Conservation (phyloP, 2,888 invertebrate genomes). For the Oligia latruncula region DNA sequence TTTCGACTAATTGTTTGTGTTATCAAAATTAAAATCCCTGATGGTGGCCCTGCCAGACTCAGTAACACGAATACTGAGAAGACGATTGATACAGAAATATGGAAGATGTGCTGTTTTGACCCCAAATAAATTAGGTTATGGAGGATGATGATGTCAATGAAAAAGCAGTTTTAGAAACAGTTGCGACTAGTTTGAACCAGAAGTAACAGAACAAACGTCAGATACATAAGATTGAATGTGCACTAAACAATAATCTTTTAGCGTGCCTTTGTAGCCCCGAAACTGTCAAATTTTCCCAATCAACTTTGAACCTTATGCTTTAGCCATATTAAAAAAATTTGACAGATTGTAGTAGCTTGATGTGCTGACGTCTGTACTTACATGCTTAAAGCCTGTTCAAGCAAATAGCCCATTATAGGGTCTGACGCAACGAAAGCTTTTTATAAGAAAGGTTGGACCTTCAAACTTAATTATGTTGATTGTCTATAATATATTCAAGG, state of each 20-base stretch:
- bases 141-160: background rate
- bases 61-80: background rate
- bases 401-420: conserved; percentile 21
- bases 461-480: conserved; percentile 34
- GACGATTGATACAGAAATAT: too few species aligned
- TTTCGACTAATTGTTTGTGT: too few species aligned
- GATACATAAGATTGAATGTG: background rate
- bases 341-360: too few species aligned
- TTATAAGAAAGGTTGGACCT: conserved; percentile 50
- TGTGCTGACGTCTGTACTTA: background rate
- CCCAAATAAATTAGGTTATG: too few species aligned
- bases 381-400: conserved; percentile 1
- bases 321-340: too few species aligned
- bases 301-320: too few species aligned
- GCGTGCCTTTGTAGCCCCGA: background rate
- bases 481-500: conserved; percentile 48
- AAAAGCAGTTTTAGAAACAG: background rate
- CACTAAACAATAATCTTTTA: background rate
- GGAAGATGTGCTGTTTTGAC: background rate
- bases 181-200: background rate
- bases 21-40: too few species aligned
- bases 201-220: background rate
- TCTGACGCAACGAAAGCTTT: conserved; percentile 39
- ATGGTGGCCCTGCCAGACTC: too few species aligned
- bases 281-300: too few species aligned